Base-by-base conservation (phyloP, 2,888 invertebrate genomes). In the Eupithecia subfuscata region DNA sequence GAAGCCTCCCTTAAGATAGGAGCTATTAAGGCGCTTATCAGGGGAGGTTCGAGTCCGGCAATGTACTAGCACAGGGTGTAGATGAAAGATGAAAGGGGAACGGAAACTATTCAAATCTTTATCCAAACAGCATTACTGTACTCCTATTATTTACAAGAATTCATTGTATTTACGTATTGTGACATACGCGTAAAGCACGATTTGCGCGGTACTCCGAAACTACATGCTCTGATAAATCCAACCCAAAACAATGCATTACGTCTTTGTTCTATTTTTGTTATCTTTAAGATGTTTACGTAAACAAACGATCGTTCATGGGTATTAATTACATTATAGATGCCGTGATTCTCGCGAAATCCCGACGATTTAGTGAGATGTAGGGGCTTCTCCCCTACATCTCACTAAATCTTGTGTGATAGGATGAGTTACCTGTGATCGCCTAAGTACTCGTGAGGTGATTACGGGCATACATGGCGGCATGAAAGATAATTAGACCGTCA, bases 141-240 rank as follows among this genome's bases (percentile, higher is more conserved):
- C 9, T 18, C 8, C 8, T 18, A 9, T 18, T 34, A 60, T 43
- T 45, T 48, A 30, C 7, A 34, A 34, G 45, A 34, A 56, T 22
- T 56, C 56, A 56, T 22, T 56, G 56, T 60, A 60, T 60, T 0
- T 40, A 7, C 40, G 56, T 56, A 65, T 67, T 67, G 37, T 34
- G 64, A 34, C 9, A n/a, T n/a, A n/a, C 9, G 16, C 40, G 65
- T n/a, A 40, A 37, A 72, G 48, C 74, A 77, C 45, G 30, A 68
- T 71, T 76, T 73, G 65, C 67, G 52, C 73, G 52, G 70, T 70
- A 16, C 68, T 82, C 83, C 80, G 81, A 82, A 83, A 85, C 74
- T 68, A 76, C 82, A 85, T 80, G 88, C 86, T 85, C 88, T 84
- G 80, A 83, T 87, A 84, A 82, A 60, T 71, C 76, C 75, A 14